phyloP scores from a whole-genome alignment of 2,113 vertebrate genomes.

The Eurystomus gularis region DNA sequence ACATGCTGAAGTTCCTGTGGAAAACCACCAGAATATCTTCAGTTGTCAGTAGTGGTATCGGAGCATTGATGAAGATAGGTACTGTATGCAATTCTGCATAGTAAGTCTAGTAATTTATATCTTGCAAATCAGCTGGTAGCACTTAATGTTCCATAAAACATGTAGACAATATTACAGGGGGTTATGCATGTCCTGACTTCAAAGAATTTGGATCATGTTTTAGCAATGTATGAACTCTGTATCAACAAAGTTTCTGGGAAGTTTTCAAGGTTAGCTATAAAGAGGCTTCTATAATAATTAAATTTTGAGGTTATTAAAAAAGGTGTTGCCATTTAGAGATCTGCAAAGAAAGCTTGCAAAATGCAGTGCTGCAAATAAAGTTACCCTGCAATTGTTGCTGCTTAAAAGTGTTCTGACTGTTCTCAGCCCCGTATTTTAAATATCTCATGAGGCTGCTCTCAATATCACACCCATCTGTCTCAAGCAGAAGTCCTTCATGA shows the following conservation, averaged over 20 bases:
- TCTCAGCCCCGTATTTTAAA: background rate
- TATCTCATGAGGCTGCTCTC: background rate
- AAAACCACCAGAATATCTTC: background rate
- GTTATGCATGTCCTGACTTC: fast-evolving
- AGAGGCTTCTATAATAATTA: background rate
- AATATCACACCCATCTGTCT: fast-evolving
- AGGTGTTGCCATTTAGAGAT: fast-evolving
- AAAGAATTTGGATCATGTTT: background rate
- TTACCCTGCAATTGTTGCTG: background rate
- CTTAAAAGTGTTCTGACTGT: background rate
- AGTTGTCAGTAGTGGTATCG: background rate
- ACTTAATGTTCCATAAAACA: fast-evolving
- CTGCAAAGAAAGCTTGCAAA: background rate
- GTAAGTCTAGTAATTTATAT: background rate
- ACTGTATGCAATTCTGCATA: background rate
- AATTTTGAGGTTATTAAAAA: background rate
- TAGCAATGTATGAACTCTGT: background rate
- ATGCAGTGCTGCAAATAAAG: background rate
- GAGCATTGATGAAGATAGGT: background rate
- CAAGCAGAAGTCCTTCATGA: background rate
- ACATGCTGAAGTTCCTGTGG: background rate
- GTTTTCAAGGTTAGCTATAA: background rate
- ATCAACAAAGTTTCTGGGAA: background rate
- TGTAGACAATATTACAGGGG: background rate
- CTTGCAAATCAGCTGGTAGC: background rate